These are phyloP conservation scores for Drosophila tripunctata DNA, from an alignment of 2,888 invertebrate species.

Conservation along the genomic window DNA sequence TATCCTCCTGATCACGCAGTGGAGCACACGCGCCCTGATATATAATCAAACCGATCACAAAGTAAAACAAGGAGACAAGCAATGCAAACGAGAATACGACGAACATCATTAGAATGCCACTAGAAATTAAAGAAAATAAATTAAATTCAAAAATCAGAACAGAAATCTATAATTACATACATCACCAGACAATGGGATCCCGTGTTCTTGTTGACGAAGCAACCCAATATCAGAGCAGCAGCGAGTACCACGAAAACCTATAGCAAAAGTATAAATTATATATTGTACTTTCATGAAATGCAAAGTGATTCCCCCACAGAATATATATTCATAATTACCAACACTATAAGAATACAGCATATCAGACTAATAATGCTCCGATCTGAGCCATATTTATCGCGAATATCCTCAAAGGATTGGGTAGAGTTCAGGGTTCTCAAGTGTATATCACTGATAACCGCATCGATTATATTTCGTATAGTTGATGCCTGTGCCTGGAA, in stretches of 20 bases:
- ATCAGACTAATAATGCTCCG: slow-evolving; percentile 85
- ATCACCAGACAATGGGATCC: slow-evolving; percentile 93
- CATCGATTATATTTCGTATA: slow-evolving; percentile 24
- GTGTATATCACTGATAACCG: slow-evolving; percentile 41
- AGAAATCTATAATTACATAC: slow-evolving; percentile 79
- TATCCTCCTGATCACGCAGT: slow-evolving; percentile 81
- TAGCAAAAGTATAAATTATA: too few species aligned
- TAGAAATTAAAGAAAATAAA: slow-evolving; percentile 75
- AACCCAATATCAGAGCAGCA: slow-evolving; percentile 93
- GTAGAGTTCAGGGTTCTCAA: slow-evolving; percentile 28
- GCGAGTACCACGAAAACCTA: slow-evolving; percentile 89
- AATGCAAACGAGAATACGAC: slow-evolving; percentile 88
- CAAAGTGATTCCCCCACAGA: too few species aligned
- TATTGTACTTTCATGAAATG: too few species aligned
- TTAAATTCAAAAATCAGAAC: background rate
- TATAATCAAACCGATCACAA: slow-evolving; percentile 88
- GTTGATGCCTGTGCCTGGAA: slow-evolving; percentile 16
- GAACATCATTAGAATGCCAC: slow-evolving; percentile 91
- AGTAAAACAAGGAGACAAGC: slow-evolving; percentile 87
- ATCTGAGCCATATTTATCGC: slow-evolving; percentile 34
- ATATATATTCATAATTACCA: too few species aligned
- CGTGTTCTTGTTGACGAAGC: slow-evolving; percentile 94
- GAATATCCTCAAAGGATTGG: slow-evolving; percentile 51
- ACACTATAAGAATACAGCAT: slow-evolving; percentile 88
- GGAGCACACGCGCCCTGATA: slow-evolving; percentile 91